These are phyloP conservation scores for Xerus inauris DNA, from an alignment of 2,113 vertebrate species.

Conservation along the genomic window DNA sequence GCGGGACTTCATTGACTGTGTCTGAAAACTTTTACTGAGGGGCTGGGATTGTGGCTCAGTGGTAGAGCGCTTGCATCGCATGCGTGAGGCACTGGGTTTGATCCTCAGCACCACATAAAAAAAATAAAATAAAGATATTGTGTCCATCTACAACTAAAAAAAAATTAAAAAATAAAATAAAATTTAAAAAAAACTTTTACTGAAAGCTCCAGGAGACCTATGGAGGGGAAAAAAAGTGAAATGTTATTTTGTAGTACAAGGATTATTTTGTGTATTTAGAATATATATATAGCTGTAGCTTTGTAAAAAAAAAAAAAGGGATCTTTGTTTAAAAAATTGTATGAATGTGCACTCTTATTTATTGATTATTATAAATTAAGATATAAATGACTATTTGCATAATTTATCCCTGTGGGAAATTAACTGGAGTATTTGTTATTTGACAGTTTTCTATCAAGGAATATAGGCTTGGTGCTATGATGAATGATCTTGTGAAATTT, in stretches of 20 bases:
- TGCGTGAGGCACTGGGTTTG: no score
- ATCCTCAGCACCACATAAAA: no score
- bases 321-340: conserved; percentile 83
- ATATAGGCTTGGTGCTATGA: conserved; percentile 74
- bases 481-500: conserved; percentile 70
- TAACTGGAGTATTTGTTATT: conserved; percentile 77
- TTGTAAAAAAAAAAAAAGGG: conserved; percentile 78
- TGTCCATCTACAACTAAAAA: no score
- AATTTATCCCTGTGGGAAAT: conserved; percentile 79
- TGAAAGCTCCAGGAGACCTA: conserved; percentile 73
- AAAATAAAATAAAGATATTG: no score
- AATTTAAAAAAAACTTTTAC: conserved; percentile 82
- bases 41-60: no score
- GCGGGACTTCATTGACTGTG: conserved; percentile 75
- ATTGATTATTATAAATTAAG: conserved; percentile 85
- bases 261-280: conserved; percentile 85
- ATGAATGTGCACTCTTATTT: conserved; percentile 81
- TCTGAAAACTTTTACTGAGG: conserved; percentile 81
- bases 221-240: conserved; percentile 70
- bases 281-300: conserved; percentile 76
- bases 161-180: no score
- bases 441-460: conserved; percentile 74
- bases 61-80: no score
- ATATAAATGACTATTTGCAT: conserved; percentile 72
- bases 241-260: conserved; percentile 85